phyloP scores from a whole-genome alignment of 1,140 invertebrate genomes.

The Cyphomyrmex costatus region DNA sequence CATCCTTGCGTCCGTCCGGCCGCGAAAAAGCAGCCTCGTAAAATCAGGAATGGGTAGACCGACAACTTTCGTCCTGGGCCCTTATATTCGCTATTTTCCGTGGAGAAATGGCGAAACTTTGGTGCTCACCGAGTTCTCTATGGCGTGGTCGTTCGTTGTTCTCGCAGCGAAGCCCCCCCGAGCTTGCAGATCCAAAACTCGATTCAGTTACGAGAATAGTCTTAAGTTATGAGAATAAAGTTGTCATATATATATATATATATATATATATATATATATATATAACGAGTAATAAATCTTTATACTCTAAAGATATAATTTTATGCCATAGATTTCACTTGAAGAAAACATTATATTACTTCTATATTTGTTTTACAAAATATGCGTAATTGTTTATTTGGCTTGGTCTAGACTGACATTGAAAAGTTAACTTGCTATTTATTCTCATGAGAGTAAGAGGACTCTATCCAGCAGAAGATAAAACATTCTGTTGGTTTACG shows the following conservation, averaged over 20 bases:
- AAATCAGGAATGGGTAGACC: constrained; percentile 53
- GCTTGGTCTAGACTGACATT: background rate
- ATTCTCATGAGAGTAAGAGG: background rate
- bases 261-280: too few species aligned
- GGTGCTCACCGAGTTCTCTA: constrained; percentile 16
- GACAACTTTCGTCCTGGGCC: constrained; percentile 29
- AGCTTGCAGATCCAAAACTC: constrained; percentile 6
- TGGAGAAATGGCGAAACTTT: constrained; percentile 35
- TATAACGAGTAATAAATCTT: background rate
- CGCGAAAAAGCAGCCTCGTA: constrained; percentile 61
- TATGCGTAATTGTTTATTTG: background rate
- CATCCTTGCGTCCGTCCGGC: constrained; percentile 10
- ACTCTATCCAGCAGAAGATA: background rate
- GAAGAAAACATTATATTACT: background rate
- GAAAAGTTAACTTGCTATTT: background rate
- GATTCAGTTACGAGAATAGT: constrained; percentile 14
- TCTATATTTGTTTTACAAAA: background rate
- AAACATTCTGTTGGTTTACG: constrained; percentile 11
- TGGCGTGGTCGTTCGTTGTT: constrained; percentile 10
- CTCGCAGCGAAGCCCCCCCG: background rate
- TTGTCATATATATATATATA: too few species aligned
- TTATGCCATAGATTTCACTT: background rate
- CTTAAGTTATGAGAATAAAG: background rate
- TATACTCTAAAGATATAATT: background rate
- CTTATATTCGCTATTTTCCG: constrained; percentile 27